These are phyloP conservation scores for Siniperca knerii DNA, from an alignment of 2,113 vertebrate genomes.

Conservation along the genomic window DNA sequence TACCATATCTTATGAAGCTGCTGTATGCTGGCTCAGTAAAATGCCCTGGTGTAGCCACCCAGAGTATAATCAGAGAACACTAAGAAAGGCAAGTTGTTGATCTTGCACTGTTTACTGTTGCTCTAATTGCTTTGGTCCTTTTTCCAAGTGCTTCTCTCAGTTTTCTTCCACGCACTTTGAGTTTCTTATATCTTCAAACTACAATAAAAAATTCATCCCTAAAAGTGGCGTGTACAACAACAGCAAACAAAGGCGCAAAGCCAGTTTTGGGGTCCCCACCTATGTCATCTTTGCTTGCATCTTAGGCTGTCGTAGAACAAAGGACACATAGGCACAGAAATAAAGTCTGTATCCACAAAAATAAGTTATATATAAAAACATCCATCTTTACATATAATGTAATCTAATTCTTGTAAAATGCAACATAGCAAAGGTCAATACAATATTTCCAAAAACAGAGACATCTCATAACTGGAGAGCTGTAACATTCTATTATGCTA, in stretches of 20 bases:
- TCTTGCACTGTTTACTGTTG: not conserved
- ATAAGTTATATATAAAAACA: not conserved
- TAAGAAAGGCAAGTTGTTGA: constrained; percentile 5
- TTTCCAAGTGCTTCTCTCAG: not conserved
- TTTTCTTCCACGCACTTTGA: not conserved
- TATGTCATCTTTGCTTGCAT: not conserved
- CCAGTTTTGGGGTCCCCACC: not conserved
- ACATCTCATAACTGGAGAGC: constrained; percentile 29
- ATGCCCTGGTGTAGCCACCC: not conserved
- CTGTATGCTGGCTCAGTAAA: not conserved
- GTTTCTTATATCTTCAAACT: not conserved
- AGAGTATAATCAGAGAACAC: not conserved
- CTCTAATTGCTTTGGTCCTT: constrained; percentile 1
- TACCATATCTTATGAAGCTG: not conserved
- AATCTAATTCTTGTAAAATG: constrained; percentile 27
- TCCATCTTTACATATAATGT: constrained; percentile 27
- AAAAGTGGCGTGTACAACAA: not conserved
- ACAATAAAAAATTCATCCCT: not conserved
- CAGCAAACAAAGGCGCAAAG: not conserved
- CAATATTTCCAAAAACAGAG: constrained; percentile 8
- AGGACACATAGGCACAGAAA: not conserved
- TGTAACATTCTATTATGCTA: constrained; percentile 48
- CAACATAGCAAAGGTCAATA: constrained; percentile 39
- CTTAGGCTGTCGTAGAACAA: not conserved
- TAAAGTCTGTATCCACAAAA: constrained; percentile 1